Evolutionary conservation across 2,888 invertebrate genomes (phyloP).

Genomic region (Drosophila cyrtoloma): DNA sequence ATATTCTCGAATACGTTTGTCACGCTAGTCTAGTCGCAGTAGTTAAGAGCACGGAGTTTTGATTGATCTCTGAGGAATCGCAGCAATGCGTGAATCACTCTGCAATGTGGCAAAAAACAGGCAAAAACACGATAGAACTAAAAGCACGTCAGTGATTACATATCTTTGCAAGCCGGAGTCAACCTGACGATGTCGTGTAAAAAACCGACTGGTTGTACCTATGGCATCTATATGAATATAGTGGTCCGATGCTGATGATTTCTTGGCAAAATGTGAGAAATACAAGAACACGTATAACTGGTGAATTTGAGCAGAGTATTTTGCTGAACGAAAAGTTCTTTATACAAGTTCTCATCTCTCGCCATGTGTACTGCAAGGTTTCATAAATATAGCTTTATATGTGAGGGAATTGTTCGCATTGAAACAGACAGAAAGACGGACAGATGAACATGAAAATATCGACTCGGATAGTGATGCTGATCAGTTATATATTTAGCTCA

Average conservation of each 20-base stretch:
- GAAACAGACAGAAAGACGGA: too few species aligned
- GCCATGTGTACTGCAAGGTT: not conserved
- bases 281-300: not conserved
- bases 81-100: conserved; percentile 29
- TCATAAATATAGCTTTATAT: not conserved
- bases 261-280: not conserved
- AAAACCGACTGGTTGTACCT: not conserved
- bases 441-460: not conserved
- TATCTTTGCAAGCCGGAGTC: too few species aligned
- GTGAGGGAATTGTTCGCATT: too few species aligned
- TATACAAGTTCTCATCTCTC: too few species aligned
- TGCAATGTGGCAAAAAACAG: not conserved
- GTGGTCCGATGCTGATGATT: not conserved
- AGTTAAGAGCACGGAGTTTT: conserved; percentile 10
- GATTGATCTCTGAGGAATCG: conserved; percentile 23
- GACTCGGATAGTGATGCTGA: not conserved
- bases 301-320: not conserved
- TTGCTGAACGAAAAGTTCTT: too few species aligned
- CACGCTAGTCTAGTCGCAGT: not conserved
- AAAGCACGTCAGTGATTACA: not conserved
- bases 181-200: not conserved
- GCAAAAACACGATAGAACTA: not conserved
- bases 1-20: conserved; percentile 9
- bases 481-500: not conserved
- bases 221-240: not conserved